Base-by-base conservation (phyloP, 2,797 vertebrate species). In the Microctenopoma stevenorrisi region DNA sequence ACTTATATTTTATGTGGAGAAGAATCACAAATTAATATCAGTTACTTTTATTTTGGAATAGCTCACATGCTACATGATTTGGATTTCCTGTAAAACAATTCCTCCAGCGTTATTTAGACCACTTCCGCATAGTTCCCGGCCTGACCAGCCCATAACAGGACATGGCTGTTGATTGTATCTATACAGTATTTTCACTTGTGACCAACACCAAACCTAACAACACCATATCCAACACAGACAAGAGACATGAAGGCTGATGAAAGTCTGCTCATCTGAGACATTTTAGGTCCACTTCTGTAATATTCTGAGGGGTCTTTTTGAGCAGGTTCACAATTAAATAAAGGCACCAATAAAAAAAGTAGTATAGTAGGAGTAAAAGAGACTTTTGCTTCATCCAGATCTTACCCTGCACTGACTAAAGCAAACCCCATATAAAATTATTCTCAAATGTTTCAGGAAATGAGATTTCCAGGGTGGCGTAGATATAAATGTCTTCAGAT, bases 321-420 rank as follows among this genome's bases (percentile, higher is more conserved):
- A 79, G 37, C 57, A 79, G 69, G 56, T 56, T 53, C 50, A 43
- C 43, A 43, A 52, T 69, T 60, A 83, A 86, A 83, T 61, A 73
- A 92, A 92, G 89, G 89, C 88, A 92, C 89, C 89, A 88, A 87
- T 66, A 79, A 88, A 84, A 80, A 22, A 22, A 22, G 22, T 22
- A 22, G 22, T 22, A 22, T 22, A 22, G 22, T 22, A 22, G 22
- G 54, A 68, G 49, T 67, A 79, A 58, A 70, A 68, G 59, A 53
- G 38, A 63, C 16, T 6, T 56, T 25, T 60, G 42, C 26, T 72
- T 81, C 40, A 75, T 54, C 73, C 3, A 50, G 50, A 63, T 22
- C 26, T 40, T 47, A 61, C 33, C 50, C 26, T 52, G 37, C 3
- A 30, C 1, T 46, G 2, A 4, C 38, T 49, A 54, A 55, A 58